phyloP scores from a whole-genome alignment of 2,888 invertebrate species.

The Ophraella communa region DNA sequence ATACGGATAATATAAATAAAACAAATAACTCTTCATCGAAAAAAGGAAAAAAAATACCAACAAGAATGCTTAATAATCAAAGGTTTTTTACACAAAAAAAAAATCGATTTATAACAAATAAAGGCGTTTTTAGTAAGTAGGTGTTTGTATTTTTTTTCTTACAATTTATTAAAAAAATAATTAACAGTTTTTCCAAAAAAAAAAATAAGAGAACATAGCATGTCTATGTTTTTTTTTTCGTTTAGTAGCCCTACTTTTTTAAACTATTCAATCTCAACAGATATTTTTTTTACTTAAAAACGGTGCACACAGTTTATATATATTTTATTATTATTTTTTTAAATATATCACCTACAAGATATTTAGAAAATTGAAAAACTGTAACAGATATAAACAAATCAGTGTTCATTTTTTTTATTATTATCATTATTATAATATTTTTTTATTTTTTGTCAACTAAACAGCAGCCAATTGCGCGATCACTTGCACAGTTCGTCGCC shows the following conservation, averaged over 20 bases:
- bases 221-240: constrained; percentile 22
- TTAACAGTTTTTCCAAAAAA: background rate
- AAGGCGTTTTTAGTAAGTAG: no score
- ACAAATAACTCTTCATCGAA: background rate
- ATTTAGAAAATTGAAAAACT: constrained; percentile 55
- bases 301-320: constrained; percentile 50
- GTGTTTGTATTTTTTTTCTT: background rate
- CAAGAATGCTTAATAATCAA: no score
- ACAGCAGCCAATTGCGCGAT: constrained; percentile 52
- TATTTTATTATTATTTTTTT: no score
- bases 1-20: background rate
- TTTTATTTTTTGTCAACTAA: no score
- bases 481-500: constrained; percentile 35
- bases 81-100: no score
- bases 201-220: constrained; percentile 32
- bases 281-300: constrained; percentile 51
- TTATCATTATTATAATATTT: no score
- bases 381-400: constrained; percentile 54
- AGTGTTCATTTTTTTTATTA: constrained; percentile 49
- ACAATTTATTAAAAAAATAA: background rate
- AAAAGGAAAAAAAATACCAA: background rate
- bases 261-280: constrained; percentile 56
- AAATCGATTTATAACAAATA: no score
- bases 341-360: constrained; percentile 48
- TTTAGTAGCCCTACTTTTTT: constrained; percentile 48